Conservation (phyloP, 2,797 vertebrate species). For the Mus caroli region DNA sequence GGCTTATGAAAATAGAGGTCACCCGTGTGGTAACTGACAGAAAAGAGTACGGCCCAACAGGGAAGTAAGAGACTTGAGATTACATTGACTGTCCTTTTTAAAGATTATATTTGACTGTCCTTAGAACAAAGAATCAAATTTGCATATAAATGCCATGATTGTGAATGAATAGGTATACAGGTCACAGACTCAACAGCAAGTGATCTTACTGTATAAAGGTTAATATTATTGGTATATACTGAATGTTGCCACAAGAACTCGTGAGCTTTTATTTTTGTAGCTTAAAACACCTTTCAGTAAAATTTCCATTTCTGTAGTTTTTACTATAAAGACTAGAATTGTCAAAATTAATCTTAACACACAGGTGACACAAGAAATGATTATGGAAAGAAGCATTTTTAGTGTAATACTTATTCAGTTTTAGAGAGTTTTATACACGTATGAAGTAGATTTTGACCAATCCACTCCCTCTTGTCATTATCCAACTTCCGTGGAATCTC, state of each 20-base stretch:
- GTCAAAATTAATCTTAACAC: neutral
- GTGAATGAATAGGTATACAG: slow-evolving; percentile 63
- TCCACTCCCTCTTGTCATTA: neutral
- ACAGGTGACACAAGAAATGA: neutral
- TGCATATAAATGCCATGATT: slow-evolving; percentile 80
- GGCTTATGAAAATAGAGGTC: slow-evolving; percentile 85
- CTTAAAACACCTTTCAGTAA: slow-evolving; percentile 21
- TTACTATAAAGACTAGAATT: slow-evolving; percentile 6
- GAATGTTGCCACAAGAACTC: slow-evolving; percentile 11
- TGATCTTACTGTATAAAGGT: slow-evolving; percentile 21
- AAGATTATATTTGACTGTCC: slow-evolving; percentile 74
- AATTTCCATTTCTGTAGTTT: slow-evolving; percentile 14
- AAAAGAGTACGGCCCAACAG: slow-evolving; percentile 80
- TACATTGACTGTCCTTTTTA: slow-evolving; percentile 72
- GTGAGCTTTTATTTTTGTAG: neutral
- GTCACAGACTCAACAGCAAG: slow-evolving; percentile 56
- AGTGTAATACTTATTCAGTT: neutral
- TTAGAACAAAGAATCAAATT: slow-evolving; percentile 75
- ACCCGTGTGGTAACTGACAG: slow-evolving; percentile 71
- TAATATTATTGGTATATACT: slow-evolving; percentile 53
- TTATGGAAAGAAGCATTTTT: neutral
- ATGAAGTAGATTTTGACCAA: neutral
- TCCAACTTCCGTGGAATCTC: neutral
- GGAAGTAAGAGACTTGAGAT: slow-evolving; percentile 76
- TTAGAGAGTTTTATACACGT: neutral